phyloP scores from a whole-genome alignment of 2,797 vertebrate genomes.

The Myoxocephalus aenaeus region DNA sequence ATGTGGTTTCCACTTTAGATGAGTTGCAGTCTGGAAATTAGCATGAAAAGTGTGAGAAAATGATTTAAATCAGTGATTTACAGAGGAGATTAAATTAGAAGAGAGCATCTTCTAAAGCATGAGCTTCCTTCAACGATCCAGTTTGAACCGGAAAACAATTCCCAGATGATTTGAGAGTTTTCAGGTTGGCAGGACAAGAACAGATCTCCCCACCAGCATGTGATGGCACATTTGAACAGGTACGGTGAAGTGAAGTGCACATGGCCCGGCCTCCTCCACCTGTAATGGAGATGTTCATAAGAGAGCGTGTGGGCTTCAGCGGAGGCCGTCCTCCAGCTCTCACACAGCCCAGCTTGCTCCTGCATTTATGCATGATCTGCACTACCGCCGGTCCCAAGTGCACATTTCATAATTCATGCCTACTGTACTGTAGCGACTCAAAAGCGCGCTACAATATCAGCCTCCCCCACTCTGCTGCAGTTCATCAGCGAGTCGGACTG shows the following conservation, averaged over 20 bases:
- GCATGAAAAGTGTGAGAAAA: constrained; percentile 13
- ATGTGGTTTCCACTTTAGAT: constrained; percentile 14
- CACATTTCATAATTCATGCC: constrained; percentile 85
- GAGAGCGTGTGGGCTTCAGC: constrained; percentile 44
- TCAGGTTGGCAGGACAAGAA: not conserved
- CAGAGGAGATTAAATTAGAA: not conserved
- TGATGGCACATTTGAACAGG: not conserved
- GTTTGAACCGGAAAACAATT: constrained; percentile 26
- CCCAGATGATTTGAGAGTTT: constrained; percentile 20
- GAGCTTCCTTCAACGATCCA: constrained; percentile 25
- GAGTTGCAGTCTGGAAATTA: constrained; percentile 5
- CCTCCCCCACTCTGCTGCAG: constrained; percentile 62
- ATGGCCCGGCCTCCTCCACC: constrained; percentile 30
- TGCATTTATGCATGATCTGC: constrained; percentile 86
- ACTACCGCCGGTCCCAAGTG: constrained; percentile 74
- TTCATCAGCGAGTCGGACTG: constrained; percentile 51
- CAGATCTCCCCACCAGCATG: not conserved
- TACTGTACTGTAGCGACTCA: constrained; percentile 74
- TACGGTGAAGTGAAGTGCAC: constrained; percentile 8
- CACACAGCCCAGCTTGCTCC: constrained; percentile 64
- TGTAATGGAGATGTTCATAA: constrained; percentile 40
- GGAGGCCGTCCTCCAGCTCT: constrained; percentile 57
- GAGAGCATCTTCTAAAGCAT: constrained; percentile 8
- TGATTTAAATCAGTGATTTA: constrained; percentile 24
- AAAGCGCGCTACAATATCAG: constrained; percentile 75